phyloP scores from a whole-genome alignment of 2,113 vertebrate species.

The human region GRCh38 chr9:29113501-29114000 shows the following conservation, averaged over 20 bases:
- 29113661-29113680: background rate
- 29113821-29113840: background rate
- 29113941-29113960: background rate
- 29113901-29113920: background rate
- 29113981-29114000: background rate
- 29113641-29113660: background rate
- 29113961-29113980: background rate
- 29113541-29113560: background rate
- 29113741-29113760: background rate
- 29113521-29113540: background rate
- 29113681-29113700: background rate
- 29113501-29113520: background rate
- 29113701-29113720: background rate
- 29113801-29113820: background rate
- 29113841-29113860: background rate
- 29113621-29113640: background rate
- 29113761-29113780: background rate
- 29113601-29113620: background rate
- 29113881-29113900: background rate
- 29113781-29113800: background rate
- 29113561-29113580: background rate
- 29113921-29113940: background rate
- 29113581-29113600: background rate
- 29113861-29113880: background rate
- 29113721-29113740: background rate